These are phyloP conservation scores for Tipula confusa DNA, from an alignment of 2,888 invertebrate species.

Conservation along the genomic window DNA sequence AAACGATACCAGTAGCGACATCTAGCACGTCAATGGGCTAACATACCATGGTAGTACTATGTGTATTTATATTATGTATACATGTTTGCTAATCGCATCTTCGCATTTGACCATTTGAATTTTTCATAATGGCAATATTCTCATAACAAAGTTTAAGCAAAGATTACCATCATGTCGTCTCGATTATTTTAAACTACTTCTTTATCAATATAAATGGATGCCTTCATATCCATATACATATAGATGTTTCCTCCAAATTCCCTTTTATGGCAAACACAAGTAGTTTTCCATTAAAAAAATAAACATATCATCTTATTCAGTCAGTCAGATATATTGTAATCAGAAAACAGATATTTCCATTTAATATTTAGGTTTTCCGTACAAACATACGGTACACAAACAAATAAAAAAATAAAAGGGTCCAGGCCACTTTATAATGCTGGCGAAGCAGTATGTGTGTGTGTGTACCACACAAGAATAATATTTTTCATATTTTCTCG, in stretches of 20 bases:
- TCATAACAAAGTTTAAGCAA: too few relatives aligned
- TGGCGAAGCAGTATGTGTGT: background rate
- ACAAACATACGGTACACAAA: background rate
- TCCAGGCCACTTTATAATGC: slow-evolving; percentile 4
- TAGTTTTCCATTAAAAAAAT: slow-evolving; percentile 25
- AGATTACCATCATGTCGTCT: background rate
- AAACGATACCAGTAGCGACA: too few relatives aligned
- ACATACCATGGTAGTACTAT: too few relatives aligned
- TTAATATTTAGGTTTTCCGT: background rate
- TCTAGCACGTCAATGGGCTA: too few relatives aligned
- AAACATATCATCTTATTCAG: slow-evolving; percentile 1
- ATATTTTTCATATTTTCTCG: background rate
- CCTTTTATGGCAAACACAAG: too few relatives aligned
- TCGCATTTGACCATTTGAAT: too few relatives aligned
- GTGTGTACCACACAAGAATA: background rate
- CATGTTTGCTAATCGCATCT: too few relatives aligned
- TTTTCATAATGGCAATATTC: too few relatives aligned
- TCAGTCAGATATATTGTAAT: background rate
- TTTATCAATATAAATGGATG: background rate
- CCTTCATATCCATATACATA: background rate
- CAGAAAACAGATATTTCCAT: background rate
- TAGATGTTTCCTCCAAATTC: too few relatives aligned
- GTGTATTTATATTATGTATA: too few relatives aligned
- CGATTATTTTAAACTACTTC: background rate
- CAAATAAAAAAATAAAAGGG: background rate